Conservation (phyloP, 2,888 invertebrate genomes). For the Lepidocyrtinus sp. region DNA sequence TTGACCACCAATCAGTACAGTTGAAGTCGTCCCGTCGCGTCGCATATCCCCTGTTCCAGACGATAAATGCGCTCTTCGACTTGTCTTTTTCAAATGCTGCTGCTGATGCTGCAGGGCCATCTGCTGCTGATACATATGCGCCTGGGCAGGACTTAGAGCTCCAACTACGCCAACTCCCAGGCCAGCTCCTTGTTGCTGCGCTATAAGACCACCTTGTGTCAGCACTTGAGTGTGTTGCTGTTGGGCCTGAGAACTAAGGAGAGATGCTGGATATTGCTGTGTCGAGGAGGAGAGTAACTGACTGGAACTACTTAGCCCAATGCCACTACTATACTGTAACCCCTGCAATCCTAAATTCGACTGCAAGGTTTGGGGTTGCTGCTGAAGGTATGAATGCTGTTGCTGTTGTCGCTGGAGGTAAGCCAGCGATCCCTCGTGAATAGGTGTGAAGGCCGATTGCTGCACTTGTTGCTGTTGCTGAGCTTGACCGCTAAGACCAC, state of each 20-base stretch:
- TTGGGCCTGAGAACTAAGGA: slow-evolving; percentile 44
- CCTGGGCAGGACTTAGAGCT: slow-evolving; percentile 69
- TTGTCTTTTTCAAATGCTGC: slow-evolving; percentile 73
- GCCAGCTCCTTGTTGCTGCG: slow-evolving; percentile 62
- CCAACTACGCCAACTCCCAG: slow-evolving; percentile 68
- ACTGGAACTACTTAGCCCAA: slow-evolving; percentile 61
- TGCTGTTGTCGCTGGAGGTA: slow-evolving; percentile 68
- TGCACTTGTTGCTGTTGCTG: slow-evolving; percentile 71
- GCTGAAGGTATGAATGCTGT: slow-evolving; percentile 59
- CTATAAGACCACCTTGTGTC: slow-evolving; percentile 66
- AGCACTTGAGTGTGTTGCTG: slow-evolving; percentile 63
- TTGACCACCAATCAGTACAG: slow-evolving; percentile 69
- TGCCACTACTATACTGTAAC: slow-evolving; percentile 53
- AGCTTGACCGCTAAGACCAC: slow-evolving; percentile 66
- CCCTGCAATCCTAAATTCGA: slow-evolving; percentile 53
- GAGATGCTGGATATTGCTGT: slow-evolving; percentile 63
- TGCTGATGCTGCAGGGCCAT: slow-evolving; percentile 73
- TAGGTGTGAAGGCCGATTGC: slow-evolving; percentile 70
- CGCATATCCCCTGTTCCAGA: slow-evolving; percentile 57
- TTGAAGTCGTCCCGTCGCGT: slow-evolving; percentile 57
- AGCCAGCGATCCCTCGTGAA: slow-evolving; percentile 67
- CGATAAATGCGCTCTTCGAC: slow-evolving; percentile 70
- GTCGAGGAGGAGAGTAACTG: slow-evolving; percentile 52
- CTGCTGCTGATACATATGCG: slow-evolving; percentile 71
- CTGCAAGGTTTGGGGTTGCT: slow-evolving; percentile 55